Evolutionary conservation across 2,797 vertebrate species (phyloP).

Genomic region (Macropus fuliginosus): DNA sequence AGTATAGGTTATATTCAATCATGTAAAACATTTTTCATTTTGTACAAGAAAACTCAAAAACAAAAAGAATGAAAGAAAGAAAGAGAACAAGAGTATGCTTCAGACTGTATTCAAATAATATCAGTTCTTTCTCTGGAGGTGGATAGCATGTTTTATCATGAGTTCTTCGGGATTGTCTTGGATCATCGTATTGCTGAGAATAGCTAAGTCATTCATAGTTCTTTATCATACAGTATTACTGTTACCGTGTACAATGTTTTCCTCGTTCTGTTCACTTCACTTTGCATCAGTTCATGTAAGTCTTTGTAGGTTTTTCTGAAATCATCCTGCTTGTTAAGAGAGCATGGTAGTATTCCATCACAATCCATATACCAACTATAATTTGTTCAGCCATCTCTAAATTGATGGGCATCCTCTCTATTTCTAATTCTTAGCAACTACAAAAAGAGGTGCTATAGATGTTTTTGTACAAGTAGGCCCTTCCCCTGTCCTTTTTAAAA

Average conservation of each 20-base stretch:
- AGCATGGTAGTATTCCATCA: neutral
- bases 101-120: neutral
- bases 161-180: neutral
- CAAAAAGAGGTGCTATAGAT: neutral
- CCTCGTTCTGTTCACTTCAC: neutral
- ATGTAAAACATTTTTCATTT: neutral
- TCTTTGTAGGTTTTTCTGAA: neutral
- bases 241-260: neutral
- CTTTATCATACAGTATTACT: neutral
- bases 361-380: neutral
- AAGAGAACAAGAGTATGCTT: neutral
- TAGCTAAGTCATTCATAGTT: neutral
- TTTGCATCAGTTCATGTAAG: neutral
- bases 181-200: neutral
- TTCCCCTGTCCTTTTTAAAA: neutral
- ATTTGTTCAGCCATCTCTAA: neutral
- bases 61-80: too few species aligned
- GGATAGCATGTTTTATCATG: neutral
- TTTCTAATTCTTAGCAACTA: neutral
- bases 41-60: neutral
- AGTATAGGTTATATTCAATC: neutral
- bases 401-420: neutral
- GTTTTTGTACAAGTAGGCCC: neutral
- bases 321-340: neutral
- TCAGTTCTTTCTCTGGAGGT: neutral